A percentile compares a stretch with the other conserved stretches of the same genome.
Evolutionary conservation across 2,797 vertebrate species (phyloP).

Genomic region (Coccyzus lansbergi): DNA sequence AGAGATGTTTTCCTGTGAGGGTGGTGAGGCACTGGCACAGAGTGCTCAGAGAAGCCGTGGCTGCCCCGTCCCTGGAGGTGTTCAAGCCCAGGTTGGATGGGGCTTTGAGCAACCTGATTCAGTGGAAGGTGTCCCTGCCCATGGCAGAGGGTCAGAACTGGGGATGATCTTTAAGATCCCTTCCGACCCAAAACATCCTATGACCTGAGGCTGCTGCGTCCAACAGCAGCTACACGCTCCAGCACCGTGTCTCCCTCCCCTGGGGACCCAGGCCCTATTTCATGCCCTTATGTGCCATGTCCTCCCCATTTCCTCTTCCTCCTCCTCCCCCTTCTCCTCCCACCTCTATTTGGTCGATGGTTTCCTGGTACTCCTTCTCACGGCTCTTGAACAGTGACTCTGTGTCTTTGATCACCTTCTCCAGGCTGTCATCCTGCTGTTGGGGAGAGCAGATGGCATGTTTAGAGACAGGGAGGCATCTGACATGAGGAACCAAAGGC

Average conservation of each 20-base stretch:
- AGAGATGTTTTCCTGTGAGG: too few species aligned
- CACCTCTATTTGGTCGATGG: slow-evolving; percentile 98
- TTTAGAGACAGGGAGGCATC: not conserved
- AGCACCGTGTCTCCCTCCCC: not conserved
- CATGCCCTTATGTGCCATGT: slow-evolving; percentile 42
- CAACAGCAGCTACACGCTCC: not conserved
- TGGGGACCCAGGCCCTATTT: not conserved
- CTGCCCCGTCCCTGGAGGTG: too few species aligned
- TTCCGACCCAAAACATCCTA: too few species aligned
- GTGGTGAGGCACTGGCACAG: too few species aligned
- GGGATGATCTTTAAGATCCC: too few species aligned
- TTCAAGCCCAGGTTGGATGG: too few species aligned
- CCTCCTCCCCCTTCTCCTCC: not conserved
- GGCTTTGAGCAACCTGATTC: too few species aligned
- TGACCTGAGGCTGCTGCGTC: not conserved
- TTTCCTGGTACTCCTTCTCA: slow-evolving; percentile 98
- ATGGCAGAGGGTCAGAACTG: too few species aligned
- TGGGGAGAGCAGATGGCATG: slow-evolving; percentile 12
- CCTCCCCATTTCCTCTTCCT: slow-evolving; percentile 12
- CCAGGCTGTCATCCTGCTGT: slow-evolving; percentile 91
- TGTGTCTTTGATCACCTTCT: slow-evolving; percentile 96
- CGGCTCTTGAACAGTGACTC: slow-evolving; percentile 95
- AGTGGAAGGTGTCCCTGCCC: too few species aligned
- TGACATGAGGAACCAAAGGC: not conserved
- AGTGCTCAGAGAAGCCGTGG: too few species aligned